phyloP scores from a whole-genome alignment of 2,797 vertebrate genomes.

The Sphenopsis melanotis region DNA sequence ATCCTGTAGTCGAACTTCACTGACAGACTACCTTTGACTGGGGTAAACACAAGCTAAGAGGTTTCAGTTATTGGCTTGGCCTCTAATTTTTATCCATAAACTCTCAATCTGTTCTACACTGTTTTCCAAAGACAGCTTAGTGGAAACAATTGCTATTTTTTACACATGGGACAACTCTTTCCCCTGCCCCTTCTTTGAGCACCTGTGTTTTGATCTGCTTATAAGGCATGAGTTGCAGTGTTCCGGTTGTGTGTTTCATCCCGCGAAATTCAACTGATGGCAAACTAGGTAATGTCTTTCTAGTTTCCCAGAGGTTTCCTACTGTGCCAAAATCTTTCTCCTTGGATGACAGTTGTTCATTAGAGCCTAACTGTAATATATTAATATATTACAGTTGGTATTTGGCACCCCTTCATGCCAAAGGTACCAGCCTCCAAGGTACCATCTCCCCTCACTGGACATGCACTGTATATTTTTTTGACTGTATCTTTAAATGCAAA shows the following conservation, averaged over 20 bases:
- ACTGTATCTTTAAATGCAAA: background rate
- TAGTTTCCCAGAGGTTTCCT: background rate
- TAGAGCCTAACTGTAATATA: background rate
- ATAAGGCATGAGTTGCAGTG: background rate
- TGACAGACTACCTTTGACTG: background rate
- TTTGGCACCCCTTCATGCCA: background rate
- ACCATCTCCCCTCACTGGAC: background rate
- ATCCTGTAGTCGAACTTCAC: background rate
- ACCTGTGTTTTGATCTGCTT: background rate
- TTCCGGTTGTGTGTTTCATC: background rate
- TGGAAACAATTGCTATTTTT: background rate
- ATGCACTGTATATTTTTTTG: background rate
- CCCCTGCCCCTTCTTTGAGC: background rate
- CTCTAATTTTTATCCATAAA: background rate
- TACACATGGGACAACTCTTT: background rate
- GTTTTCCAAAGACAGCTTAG: background rate
- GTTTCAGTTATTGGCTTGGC: background rate
- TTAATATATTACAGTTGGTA: background rate
- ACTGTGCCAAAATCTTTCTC: background rate
- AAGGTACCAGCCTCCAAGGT: background rate
- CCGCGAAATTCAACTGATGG: background rate
- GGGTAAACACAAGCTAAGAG: background rate
- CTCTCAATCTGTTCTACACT: background rate
- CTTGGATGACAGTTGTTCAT: background rate
- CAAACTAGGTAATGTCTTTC: background rate